phyloP scores from a whole-genome alignment of 2,113 vertebrate species.

The Bagarius yarrelli region DNA sequence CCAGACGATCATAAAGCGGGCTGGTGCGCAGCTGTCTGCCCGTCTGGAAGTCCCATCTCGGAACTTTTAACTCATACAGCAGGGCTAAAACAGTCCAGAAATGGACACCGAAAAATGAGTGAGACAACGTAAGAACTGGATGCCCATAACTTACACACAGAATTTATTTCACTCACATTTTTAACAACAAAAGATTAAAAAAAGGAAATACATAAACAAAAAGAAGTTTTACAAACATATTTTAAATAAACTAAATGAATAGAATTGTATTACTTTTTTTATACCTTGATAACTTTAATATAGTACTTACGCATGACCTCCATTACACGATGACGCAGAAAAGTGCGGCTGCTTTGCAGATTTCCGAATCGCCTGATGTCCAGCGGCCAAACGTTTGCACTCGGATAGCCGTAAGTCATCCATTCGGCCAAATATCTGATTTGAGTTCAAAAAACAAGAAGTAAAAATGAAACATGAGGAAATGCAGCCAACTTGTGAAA shows the following conservation, averaged over 20 bases:
- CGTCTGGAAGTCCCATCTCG: conserved; percentile 98
- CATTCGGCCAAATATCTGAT: conserved; percentile 91
- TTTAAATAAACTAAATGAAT: too few species aligned
- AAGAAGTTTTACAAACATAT: too few species aligned
- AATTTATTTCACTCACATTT: too few species aligned
- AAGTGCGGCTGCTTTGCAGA: conserved; percentile 95
- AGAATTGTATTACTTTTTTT: neutral
- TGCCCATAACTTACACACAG: too few species aligned
- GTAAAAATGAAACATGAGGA: neutral
- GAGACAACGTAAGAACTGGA: neutral
- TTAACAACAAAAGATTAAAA: too few species aligned
- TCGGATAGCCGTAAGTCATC: conserved; percentile 92
- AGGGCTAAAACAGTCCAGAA: conserved; percentile 73
- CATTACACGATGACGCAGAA: conserved; percentile 95
- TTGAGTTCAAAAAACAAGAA: neutral
- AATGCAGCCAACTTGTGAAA: neutral
- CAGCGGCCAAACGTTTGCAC: conserved; percentile 88
- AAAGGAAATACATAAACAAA: too few species aligned
- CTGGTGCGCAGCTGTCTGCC: conserved; percentile 93
- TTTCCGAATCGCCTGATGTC: conserved; percentile 93
- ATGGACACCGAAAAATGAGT: neutral
- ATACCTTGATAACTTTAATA: neutral
- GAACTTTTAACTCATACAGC: conserved; percentile 91
- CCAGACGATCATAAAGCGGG: conserved; percentile 91
- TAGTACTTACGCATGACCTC: conserved; percentile 96